Percentiles rank a stretch among this genome's conserved stretches.
These are phyloP conservation scores for Bubo blakistoni DNA, from an alignment of 2,113 vertebrate genomes.

Conservation along the genomic window DNA sequence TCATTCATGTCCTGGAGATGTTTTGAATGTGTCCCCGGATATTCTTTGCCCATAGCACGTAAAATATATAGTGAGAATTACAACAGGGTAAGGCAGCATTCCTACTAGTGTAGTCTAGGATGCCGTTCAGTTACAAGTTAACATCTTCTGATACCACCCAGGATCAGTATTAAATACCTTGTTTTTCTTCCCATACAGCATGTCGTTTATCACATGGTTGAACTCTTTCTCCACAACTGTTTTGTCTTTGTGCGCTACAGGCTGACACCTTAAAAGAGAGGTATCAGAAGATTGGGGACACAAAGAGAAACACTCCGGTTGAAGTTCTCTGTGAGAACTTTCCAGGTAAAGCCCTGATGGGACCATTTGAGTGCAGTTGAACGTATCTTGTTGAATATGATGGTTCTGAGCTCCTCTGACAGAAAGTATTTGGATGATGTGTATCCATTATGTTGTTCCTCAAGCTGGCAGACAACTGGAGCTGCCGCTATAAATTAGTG, in stretches of 20 bases:
- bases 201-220: conserved; percentile 12
- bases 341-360: conserved; percentile 80
- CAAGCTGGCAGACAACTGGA: not conserved
- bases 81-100: not conserved
- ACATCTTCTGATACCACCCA: not conserved
- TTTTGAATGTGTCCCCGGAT: not conserved
- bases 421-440: not conserved
- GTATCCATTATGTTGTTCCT: not conserved
- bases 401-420: not conserved
- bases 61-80: not conserved
- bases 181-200: conserved; percentile 6
- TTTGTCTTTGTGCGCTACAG: conserved; percentile 73
- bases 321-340: conserved; percentile 99
- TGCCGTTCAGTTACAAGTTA: not conserved
- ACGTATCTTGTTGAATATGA: not conserved
- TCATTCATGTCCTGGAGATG: not conserved
- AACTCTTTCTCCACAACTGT: conserved; percentile 49
- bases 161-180: not conserved
- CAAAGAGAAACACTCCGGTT: conserved; percentile 97
- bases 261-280: conserved; percentile 98
- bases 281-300: conserved; percentile 99
- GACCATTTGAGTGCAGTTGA: not conserved
- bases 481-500: not conserved
- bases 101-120: not conserved
- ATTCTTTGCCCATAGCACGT: not conserved